These are phyloP conservation scores for Orientallactaga bullata DNA, from an alignment of 2,113 vertebrate genomes.

Conservation along the genomic window DNA sequence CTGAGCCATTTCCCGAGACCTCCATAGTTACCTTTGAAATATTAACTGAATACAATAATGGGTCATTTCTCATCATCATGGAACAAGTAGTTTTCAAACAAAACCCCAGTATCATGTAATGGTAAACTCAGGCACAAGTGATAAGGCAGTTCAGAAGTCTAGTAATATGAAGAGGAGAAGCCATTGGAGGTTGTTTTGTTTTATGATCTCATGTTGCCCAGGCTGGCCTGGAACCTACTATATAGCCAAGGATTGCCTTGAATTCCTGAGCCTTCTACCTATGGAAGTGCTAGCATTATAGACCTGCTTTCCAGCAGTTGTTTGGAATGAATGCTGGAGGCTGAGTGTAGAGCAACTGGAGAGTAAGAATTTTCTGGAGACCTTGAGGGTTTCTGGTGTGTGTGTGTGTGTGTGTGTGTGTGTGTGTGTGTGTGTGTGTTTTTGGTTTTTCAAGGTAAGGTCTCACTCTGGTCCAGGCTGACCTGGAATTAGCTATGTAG, in stretches of 20 bases:
- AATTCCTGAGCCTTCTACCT: not conserved
- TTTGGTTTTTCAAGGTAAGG: too few species aligned
- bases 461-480: too few species aligned
- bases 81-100: not conserved
- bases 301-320: not conserved
- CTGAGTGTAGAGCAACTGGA: not conserved
- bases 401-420: too few species aligned
- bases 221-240: not conserved
- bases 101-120: not conserved
- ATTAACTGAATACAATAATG: not conserved
- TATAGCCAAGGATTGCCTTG: not conserved
- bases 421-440: too few species aligned
- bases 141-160: not conserved
- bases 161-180: not conserved
- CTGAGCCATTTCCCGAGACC: too few species aligned
- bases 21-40: too few species aligned
- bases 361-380: too few species aligned
- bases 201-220: too few species aligned
- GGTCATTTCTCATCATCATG: not conserved
- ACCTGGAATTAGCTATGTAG: too few species aligned
- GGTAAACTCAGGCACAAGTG: not conserved
- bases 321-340: not conserved
- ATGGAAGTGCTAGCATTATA: not conserved
- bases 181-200: not conserved
- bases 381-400: not conserved